phyloP scores from a whole-genome alignment of 2,888 invertebrate species.

The Pseudococcus jackbeardsleyi region DNA sequence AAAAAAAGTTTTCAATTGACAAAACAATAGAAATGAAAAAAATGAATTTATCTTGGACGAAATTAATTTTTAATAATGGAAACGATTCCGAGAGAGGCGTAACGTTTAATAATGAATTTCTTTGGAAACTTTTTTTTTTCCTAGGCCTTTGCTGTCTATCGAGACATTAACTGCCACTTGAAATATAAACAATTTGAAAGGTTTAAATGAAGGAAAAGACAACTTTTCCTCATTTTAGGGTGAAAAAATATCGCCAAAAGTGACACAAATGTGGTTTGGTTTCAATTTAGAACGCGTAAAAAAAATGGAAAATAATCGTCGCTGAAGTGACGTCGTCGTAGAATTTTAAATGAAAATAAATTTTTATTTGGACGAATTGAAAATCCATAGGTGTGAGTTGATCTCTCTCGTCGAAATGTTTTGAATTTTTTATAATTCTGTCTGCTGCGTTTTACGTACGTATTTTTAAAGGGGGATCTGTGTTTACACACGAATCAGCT shows the following conservation, averaged over 20 bases:
- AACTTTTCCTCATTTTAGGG: neutral
- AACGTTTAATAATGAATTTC: constrained; percentile 50
- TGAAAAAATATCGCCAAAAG: neutral
- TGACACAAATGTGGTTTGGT: constrained; percentile 1
- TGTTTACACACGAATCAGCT: constrained; percentile 11
- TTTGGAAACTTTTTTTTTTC: constrained; percentile 7
- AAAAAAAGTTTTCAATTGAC: constrained; percentile 18
- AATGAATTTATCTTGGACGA: constrained; percentile 51
- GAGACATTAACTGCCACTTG: constrained; percentile 33
- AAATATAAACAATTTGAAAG: constrained; percentile 47
- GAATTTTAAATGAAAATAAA: neutral
- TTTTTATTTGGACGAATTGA: neutral
- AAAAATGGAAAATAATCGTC: neutral
- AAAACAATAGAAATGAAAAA: constrained; percentile 37
- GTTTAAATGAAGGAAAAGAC: constrained; percentile 38
- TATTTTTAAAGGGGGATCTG: neutral
- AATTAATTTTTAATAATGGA: constrained; percentile 55
- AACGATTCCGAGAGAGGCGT: constrained; percentile 18
- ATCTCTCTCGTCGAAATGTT: neutral
- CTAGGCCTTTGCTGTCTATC: neutral
- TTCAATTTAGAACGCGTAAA: neutral
- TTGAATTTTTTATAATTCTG: constrained; percentile 16
- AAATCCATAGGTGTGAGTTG: neutral
- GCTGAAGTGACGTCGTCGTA: neutral
- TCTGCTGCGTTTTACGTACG: neutral